These are phyloP conservation scores for Spizella passerina DNA, from an alignment of 2,797 vertebrate genomes.

Conservation along the genomic window DNA sequence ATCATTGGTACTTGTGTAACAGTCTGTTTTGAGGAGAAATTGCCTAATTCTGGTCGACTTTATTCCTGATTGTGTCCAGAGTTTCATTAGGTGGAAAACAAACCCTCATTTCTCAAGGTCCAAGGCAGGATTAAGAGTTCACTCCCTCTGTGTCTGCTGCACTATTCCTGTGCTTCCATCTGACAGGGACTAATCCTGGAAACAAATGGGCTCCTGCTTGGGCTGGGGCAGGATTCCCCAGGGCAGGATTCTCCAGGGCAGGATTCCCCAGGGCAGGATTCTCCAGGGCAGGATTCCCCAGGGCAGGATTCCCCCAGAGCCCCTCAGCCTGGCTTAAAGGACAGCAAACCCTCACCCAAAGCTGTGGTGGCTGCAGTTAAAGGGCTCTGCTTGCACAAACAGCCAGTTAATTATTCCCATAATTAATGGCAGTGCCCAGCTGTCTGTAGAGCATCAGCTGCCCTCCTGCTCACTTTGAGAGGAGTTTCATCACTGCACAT, in stretches of 20 bases:
- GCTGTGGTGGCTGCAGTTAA: not conserved
- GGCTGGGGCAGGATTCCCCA: not conserved
- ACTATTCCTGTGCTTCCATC: not conserved
- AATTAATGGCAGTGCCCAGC: not conserved
- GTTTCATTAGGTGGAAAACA: conserved; percentile 1
- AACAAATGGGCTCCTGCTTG: not conserved
- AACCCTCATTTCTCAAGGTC: conserved; percentile 38
- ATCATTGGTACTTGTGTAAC: not conserved
- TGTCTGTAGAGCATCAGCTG: not conserved
- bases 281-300: not conserved
- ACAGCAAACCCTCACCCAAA: rapidly evolving
- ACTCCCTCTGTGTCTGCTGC: conserved; percentile 15
- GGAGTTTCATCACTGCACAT: not conserved
- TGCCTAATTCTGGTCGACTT: not conserved
- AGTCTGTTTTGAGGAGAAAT: not conserved
- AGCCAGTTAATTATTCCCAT: not conserved
- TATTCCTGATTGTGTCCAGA: not conserved
- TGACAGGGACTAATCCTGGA: not conserved
- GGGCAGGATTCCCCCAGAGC: not conserved
- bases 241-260: not conserved
- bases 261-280: not conserved
- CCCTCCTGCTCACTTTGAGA: not conserved
- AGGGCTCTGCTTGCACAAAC: not conserved
- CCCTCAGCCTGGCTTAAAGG: not conserved
- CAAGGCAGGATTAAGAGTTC: not conserved